Percentiles rank a stretch among this genome's conserved stretches.
Conservation (phyloP, 2,113 vertebrate species). For the Cyprinus carpio region DNA sequence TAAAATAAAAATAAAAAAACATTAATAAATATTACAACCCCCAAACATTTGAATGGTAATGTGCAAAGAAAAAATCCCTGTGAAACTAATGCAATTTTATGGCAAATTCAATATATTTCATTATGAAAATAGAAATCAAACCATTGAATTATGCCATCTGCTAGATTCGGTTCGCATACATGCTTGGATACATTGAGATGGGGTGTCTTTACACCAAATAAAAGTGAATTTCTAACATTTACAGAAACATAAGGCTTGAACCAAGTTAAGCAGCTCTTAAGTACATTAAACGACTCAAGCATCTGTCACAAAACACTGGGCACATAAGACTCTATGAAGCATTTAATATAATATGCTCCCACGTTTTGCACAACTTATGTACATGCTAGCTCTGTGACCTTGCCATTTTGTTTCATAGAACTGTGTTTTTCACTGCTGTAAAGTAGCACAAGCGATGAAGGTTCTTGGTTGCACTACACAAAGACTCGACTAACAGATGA, state of each 20-base stretch:
- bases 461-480: not conserved
- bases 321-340: not conserved
- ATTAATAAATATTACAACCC: not conserved
- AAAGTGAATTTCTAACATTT: not conserved
- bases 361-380: not conserved
- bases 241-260: not conserved
- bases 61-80: not conserved
- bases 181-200: not conserved
- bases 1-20: no score
- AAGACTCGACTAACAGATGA: not conserved
- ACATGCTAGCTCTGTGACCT: not conserved
- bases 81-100: not conserved
- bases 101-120: not conserved
- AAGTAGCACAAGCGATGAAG: not conserved
- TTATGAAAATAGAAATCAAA: not conserved
- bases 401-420: not conserved
- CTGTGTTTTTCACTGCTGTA: not conserved
- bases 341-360: not conserved
- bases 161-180: not conserved
- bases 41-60: not conserved
- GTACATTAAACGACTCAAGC: not conserved
- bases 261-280: not conserved
- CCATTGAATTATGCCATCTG: not conserved
- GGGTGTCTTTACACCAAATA: not conserved
- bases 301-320: not conserved